Evolutionary conservation across 64 coral and sea anemone species (phyloP), one percentile per base, ranked within the genome.

Genomic region (Exaiptasia diaphana): DNA sequence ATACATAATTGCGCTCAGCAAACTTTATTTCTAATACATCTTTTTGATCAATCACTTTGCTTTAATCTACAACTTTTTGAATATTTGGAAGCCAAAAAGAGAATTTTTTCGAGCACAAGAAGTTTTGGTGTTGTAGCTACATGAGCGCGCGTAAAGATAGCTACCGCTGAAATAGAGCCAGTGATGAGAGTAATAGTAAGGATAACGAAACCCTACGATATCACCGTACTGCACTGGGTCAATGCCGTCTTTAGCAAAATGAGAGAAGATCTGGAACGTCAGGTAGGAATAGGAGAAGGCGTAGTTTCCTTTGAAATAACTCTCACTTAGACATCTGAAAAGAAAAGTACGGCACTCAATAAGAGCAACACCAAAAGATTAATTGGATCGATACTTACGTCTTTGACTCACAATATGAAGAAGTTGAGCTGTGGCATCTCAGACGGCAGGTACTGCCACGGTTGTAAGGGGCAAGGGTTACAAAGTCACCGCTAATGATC

Each of bases 161-260:
- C 22, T 11, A 1, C 87, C 57, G 12, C 28, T 43, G 4, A 35
- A 67, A 31, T 73, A 75, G 31, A 90, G 28, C 87, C 87, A 90
- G 23, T 17, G 2, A 41, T 12, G n/a, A 15, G 26, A 7, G 23
- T 38, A 0, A 41, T 30, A 29, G 15, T 67, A 75, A 0, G 87
- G 78, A 17, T 41, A 90, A 3, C 68, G 67, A 10, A 90, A 54
- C 1, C 56, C 88, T 14, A 90, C 80, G 7, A 65, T 76, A 12
- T 90, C 88, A 2, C 79, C 88, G 24, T 76, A 76, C 36, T 90
- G 71, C 64, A 90, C 26, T 6, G 88, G 79, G n/a, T n/a, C 59
- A 35, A 13, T 4, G 3, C 78, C 87, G 50, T 90, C 88, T 2
- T 53, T 48, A n/a, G 34, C 45, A 5, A 58, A 50, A 18, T 26